Evolutionary conservation across 30 jellyfish, hydroid and myxozoan genomes (phyloP).

Genomic region (Mastigias papua): DNA sequence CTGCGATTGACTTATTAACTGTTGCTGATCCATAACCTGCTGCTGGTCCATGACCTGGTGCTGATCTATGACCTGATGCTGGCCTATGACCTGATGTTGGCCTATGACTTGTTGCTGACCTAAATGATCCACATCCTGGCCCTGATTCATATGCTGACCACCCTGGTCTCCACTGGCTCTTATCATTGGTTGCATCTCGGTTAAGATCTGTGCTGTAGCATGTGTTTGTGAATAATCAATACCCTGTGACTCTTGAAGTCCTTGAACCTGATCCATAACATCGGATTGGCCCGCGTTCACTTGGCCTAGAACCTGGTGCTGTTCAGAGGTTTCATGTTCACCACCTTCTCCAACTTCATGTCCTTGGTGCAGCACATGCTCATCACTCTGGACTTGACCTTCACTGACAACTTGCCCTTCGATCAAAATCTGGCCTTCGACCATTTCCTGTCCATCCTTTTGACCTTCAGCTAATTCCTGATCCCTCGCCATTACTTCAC

Average conservation of each 20-base stretch:
- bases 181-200: slow-evolving; percentile 60
- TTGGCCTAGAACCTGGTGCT: slow-evolving; percentile 24
- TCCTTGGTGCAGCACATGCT: slow-evolving; percentile 29
- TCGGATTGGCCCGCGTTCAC: slow-evolving; percentile 6
- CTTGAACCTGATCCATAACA: slow-evolving; percentile 17
- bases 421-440: slow-evolving; percentile 14
- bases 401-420: slow-evolving; percentile 31
- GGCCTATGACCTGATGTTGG: slow-evolving; percentile 23
- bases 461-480: background rate
- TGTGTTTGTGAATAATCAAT: slow-evolving; percentile 55
- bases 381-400: slow-evolving; percentile 38
- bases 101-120: slow-evolving; percentile 11
- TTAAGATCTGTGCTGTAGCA: slow-evolving; percentile 58
- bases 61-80: slow-evolving; percentile 35
- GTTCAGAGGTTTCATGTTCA: slow-evolving; percentile 28
- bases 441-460: slow-evolving; percentile 3
- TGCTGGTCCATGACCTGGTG: slow-evolving; percentile 5
- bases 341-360: background rate
- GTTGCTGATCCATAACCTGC: slow-evolving; percentile 16
- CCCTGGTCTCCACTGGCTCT: background rate
- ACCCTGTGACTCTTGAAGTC: slow-evolving; percentile 34
- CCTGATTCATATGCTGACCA: background rate
- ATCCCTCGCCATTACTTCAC: slow-evolving; percentile 20
- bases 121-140: background rate
- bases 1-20: slow-evolving; percentile 31